Percentiles rank a stretch among this genome's conserved stretches.
These are phyloP conservation scores for Melanotaenia maccullochi DNA, from an alignment of 2,797 vertebrate genomes.

Conservation along the genomic window DNA sequence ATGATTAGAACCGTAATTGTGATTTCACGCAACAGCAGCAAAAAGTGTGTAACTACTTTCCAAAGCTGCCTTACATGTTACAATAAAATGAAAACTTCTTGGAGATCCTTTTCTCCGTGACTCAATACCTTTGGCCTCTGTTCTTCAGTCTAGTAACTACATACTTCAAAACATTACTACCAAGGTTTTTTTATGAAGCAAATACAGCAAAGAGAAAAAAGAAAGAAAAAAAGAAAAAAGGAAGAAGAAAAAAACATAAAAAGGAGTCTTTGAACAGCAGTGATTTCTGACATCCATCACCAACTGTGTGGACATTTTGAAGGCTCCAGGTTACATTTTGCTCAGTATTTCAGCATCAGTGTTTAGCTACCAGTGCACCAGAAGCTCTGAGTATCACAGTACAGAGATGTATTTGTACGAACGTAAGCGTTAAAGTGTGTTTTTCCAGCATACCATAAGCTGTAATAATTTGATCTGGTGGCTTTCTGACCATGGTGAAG, in stretches of 20 bases:
- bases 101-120: conserved; percentile 17
- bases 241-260: conserved; percentile 1
- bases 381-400: conserved; percentile 48
- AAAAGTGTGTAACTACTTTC: background rate
- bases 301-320: conserved; percentile 22
- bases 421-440: conserved; percentile 30
- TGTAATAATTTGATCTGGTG: conserved; percentile 23
- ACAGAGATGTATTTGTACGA: conserved; percentile 37
- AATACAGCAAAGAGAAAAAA: conserved; percentile 11
- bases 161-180: conserved; percentile 18
- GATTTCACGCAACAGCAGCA: background rate
- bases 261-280: conserved; percentile 38
- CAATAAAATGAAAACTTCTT: background rate
- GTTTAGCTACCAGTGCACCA: conserved; percentile 54
- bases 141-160: conserved; percentile 18
- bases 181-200: conserved; percentile 43
- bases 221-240: background rate
- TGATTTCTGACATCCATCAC: conserved; percentile 22
- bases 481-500: conserved; percentile 5
- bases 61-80: background rate
- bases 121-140: conserved; percentile 25
- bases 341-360: conserved; percentile 57
- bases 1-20: background rate
- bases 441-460: conserved; percentile 69
- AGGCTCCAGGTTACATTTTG: background rate